A percentile compares a stretch with the other conserved stretches of the same genome.
These are phyloP conservation scores for Fistularia commersonii DNA, from an alignment of 2,797 vertebrate species.

Conservation along the genomic window DNA sequence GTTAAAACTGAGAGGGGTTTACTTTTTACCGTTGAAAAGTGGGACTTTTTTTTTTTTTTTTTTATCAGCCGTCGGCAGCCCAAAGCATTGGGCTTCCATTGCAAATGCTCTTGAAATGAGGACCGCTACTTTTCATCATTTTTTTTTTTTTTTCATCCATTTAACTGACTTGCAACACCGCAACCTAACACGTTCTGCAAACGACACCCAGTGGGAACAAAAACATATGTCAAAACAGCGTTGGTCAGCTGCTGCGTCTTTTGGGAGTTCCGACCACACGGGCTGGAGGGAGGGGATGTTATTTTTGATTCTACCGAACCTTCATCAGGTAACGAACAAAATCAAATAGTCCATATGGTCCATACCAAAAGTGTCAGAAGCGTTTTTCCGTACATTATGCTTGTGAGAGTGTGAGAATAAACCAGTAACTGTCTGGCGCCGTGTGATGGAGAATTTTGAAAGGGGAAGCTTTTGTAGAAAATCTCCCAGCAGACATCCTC, in stretches of 20 bases:
- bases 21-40: constrained; percentile 26
- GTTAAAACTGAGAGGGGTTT: constrained; percentile 38
- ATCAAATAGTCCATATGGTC: constrained; percentile 7
- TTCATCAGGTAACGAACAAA: constrained; percentile 9
- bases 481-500: constrained; percentile 9
- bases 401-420: background rate
- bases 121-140: constrained; percentile 15
- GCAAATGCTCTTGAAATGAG: constrained; percentile 24
- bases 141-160: constrained; percentile 9
- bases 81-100: constrained; percentile 32
- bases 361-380: constrained; percentile 4
- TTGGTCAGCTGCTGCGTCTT: constrained; percentile 19
- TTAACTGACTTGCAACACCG: constrained; percentile 31
- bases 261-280: constrained; percentile 9
- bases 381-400: too few relatives aligned
- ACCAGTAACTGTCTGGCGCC: background rate
- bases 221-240: constrained; percentile 19
- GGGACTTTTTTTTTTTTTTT: constrained; percentile 15
- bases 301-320: background rate
- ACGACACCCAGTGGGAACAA: constrained; percentile 26
- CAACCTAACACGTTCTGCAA: constrained; percentile 30
- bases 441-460: background rate
- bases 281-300: too few relatives aligned
- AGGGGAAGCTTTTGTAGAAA: constrained; percentile 18
- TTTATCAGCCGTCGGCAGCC: constrained; percentile 27